Evolutionary conservation across 2,797 vertebrate species (phyloP).

Genomic region (Orientallactaga sibirica): DNA sequence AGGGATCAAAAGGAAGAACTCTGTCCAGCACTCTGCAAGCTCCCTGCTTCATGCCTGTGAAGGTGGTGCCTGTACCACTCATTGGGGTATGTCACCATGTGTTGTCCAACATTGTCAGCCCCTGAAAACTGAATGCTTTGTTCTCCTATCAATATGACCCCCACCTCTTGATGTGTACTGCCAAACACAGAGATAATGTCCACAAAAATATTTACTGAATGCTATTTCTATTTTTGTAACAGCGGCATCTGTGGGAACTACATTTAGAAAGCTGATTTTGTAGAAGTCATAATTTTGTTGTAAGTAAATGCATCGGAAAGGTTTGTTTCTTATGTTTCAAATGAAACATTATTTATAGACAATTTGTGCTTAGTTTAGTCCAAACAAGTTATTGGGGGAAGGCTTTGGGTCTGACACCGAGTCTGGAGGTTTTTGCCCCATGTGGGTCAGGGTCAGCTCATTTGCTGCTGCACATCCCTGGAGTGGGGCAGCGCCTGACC

Average conservation of each 20-base stretch:
- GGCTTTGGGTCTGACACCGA: background rate
- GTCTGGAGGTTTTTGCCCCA: too few species aligned
- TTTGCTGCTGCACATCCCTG: background rate
- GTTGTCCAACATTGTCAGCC: background rate
- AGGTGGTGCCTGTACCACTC: background rate
- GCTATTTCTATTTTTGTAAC: background rate
- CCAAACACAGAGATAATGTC: background rate
- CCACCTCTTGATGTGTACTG: background rate
- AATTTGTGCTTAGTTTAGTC: background rate
- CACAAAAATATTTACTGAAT: background rate
- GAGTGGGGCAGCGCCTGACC: background rate
- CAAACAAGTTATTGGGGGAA: background rate
- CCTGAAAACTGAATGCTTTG: background rate
- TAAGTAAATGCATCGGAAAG: background rate
- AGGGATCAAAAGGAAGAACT: background rate
- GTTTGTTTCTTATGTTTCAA: background rate
- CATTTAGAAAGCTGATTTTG: slow-evolving; percentile 12
- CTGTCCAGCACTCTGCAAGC: background rate
- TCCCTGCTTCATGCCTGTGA: background rate
- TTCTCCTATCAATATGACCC: background rate
- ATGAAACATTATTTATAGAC: background rate
- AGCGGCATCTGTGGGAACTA: background rate
- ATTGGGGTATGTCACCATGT: background rate
- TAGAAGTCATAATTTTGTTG: background rate
- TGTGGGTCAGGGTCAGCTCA: background rate